Evolutionary conservation across 2,888 invertebrate genomes (phyloP).

Genomic region (Ormyrus labotus): DNA sequence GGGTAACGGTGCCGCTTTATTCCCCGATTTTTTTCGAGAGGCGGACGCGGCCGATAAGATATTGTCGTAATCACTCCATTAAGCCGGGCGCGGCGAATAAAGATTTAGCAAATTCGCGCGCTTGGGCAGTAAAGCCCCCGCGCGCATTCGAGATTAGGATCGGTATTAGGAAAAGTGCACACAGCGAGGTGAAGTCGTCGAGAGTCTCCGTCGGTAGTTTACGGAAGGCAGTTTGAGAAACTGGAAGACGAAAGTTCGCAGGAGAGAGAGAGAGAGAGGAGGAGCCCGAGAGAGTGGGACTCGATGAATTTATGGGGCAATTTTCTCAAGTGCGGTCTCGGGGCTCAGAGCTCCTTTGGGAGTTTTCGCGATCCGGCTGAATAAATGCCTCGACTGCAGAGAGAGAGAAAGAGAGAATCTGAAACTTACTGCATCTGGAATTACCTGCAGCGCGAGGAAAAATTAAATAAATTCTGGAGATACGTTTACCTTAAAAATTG

Average conservation of each 20-base stretch:
- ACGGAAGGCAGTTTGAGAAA: slow-evolving; percentile 5
- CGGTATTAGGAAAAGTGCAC: slow-evolving; percentile 20
- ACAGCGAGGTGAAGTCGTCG: too few relatives aligned
- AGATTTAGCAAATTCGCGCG: neutral
- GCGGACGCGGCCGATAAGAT: too few relatives aligned
- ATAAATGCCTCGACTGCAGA: neutral
- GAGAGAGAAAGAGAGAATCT: neutral
- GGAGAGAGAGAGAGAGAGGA: slow-evolving; percentile 7
- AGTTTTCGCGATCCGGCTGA: slow-evolving; percentile 4
- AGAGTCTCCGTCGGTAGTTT: neutral
- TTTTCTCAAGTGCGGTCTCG: slow-evolving; percentile 48
- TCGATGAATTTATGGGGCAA: slow-evolving; percentile 61
- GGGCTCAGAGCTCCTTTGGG: slow-evolving; percentile 4
- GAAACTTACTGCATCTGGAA: too few relatives aligned
- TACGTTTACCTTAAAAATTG: neutral
- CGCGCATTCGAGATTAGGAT: neutral
- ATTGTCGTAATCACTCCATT: too few relatives aligned
- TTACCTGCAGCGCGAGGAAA: too few relatives aligned
- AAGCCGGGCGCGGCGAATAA: too few relatives aligned
- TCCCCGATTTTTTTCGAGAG: too few relatives aligned
- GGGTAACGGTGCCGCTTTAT: too few relatives aligned
- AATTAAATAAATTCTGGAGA: neutral
- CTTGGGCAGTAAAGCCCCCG: slow-evolving; percentile 57
- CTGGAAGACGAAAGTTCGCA: slow-evolving; percentile 19
- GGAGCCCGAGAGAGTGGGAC: neutral